Conservation (phyloP, 2,888 invertebrate genomes). For the Ormyrus pomaceus region DNA sequence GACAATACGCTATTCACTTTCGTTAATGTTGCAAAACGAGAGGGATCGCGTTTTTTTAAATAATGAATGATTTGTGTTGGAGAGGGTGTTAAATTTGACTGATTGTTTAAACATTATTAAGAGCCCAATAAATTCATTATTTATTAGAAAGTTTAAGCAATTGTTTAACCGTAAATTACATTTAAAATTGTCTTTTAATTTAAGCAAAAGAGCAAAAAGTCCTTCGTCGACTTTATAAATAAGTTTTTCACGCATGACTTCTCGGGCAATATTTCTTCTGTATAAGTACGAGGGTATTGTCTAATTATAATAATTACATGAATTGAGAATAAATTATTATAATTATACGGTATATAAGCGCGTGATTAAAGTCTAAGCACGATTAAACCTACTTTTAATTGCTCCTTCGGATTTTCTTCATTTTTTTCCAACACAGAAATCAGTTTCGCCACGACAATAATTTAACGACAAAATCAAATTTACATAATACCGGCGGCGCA, state of each 20-base stretch:
- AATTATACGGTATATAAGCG: slow-evolving; percentile 1
- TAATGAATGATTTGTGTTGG: neutral
- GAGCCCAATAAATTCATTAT: no score
- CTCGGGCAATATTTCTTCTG: slow-evolving; percentile 5
- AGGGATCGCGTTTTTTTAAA: neutral
- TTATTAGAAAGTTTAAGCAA: slow-evolving; percentile 1
- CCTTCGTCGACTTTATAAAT: neutral
- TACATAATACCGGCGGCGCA: no score
- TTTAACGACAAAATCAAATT: no score
- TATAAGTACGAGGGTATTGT: neutral
- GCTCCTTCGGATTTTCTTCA: no score
- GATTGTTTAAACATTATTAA: no score
- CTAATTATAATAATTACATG: slow-evolving; percentile 25
- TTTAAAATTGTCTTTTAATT: neutral
- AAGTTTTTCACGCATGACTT: neutral
- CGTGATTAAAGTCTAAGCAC: slow-evolving; percentile 16
- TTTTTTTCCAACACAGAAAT: no score
- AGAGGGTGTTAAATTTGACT: no score
- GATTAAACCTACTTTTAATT: no score
- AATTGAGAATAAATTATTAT: slow-evolving; percentile 23
- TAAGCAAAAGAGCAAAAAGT: no score
- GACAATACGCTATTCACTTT: slow-evolving; percentile 35
- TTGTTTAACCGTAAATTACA: neutral
- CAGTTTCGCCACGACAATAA: no score
- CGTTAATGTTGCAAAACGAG: slow-evolving; percentile 9